These are phyloP conservation scores for Tholera decimalis DNA, from an alignment of 2,888 invertebrate species.

Conservation along the genomic window DNA sequence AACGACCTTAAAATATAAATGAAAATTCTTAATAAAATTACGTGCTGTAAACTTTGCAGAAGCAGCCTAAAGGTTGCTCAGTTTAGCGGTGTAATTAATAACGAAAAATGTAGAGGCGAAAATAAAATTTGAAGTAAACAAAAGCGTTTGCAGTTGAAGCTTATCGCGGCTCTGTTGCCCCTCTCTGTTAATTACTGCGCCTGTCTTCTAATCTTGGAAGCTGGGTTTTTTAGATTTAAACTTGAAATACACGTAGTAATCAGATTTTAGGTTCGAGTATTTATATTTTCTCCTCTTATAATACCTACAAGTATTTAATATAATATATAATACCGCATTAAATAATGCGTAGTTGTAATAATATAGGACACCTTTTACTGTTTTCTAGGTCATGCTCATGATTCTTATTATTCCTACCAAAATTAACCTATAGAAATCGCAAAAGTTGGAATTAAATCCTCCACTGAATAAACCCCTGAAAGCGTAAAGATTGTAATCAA, in stretches of 20 bases:
- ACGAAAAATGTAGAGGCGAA: conserved; percentile 50
- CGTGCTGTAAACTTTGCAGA: conserved; percentile 17
- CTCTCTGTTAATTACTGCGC: conserved; percentile 64
- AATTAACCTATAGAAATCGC: neutral
- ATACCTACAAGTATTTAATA: too few relatives aligned
- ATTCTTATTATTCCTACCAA: conserved; percentile 18
- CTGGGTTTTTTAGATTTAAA: conserved; percentile 35
- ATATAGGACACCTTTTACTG: conserved; percentile 16
- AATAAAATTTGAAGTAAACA: conserved; percentile 58
- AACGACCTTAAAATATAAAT: conserved; percentile 23
- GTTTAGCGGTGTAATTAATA: conserved; percentile 63
- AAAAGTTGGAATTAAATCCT: conserved; percentile 15
- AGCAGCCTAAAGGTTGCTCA: conserved; percentile 21
- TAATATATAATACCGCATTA: too few relatives aligned
- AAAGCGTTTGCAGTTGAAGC: conserved; percentile 54
- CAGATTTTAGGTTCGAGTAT: conserved; percentile 3
- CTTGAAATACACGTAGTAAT: conserved; percentile 21
- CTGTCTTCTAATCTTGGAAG: conserved; percentile 37
- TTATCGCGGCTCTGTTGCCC: conserved; percentile 59
- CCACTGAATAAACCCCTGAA: conserved; percentile 13
- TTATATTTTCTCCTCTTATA: neutral
- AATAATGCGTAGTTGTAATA: neutral
- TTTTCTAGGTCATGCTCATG: conserved; percentile 42
- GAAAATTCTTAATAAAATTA: conserved; percentile 35
- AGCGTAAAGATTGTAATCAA: conserved; percentile 40